Evolutionary conservation across 2,113 vertebrate species (phyloP).

Genomic region (Passer montanus): DNA sequence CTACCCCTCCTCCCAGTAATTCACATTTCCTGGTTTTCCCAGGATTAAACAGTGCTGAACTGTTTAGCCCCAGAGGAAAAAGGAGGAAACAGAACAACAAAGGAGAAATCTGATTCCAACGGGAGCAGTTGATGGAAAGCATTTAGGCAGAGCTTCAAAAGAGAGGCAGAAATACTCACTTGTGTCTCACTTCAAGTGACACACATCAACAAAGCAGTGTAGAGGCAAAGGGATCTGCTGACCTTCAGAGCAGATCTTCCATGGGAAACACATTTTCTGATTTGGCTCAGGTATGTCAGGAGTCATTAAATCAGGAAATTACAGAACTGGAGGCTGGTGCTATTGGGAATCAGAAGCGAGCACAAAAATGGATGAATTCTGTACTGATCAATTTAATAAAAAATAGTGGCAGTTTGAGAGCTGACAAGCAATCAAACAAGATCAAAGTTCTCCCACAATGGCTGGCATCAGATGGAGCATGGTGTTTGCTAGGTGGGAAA

Average conservation of each 20-base stretch:
- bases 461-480: background rate
- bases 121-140: background rate
- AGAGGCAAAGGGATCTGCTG: background rate
- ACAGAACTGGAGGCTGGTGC: background rate
- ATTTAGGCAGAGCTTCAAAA: background rate
- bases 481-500: background rate
- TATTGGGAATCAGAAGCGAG: background rate
- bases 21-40: background rate
- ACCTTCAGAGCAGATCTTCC: background rate
- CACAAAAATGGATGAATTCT: background rate
- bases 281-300: background rate
- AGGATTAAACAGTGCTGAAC: background rate
- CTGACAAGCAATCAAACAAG: background rate
- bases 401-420: background rate
- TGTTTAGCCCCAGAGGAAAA: background rate
- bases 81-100: background rate
- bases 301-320: background rate
- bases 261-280: background rate
- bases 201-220: background rate
- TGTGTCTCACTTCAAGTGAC: background rate
- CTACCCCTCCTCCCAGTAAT: background rate
- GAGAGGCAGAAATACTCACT: background rate
- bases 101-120: background rate
- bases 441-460: background rate
- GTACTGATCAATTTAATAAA: background rate